Evolutionary conservation across 1,140 invertebrate genomes (phyloP).

Genomic region (Whitmania pigra): DNA sequence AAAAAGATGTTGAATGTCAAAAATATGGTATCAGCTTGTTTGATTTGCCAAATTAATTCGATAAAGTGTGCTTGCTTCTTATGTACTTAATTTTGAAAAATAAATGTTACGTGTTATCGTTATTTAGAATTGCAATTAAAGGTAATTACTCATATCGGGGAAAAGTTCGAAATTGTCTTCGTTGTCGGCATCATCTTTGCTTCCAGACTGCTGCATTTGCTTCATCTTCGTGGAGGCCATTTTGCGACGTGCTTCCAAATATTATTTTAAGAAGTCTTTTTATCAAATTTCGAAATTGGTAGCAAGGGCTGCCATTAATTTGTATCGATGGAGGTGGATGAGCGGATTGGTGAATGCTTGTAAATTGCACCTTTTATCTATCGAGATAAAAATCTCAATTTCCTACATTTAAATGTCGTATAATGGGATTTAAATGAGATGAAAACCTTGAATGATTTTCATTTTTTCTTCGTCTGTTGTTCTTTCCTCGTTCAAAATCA

Average conservation of each 20-base stretch:
- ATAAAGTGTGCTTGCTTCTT: too few relatives aligned
- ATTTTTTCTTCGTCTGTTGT: constrained; percentile 98
- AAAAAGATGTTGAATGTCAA: too few relatives aligned
- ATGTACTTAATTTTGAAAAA: neutral
- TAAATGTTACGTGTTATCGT: neutral
- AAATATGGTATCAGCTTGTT: too few relatives aligned
- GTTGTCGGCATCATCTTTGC: constrained; percentile 85
- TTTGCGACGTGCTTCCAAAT: constrained; percentile 63
- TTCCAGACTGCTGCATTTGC: constrained; percentile 87
- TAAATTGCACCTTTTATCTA: too few relatives aligned
- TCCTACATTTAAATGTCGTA: too few relatives aligned
- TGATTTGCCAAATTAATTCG: too few relatives aligned
- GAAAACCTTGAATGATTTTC: constrained; percentile 92
- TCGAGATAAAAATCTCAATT: too few relatives aligned
- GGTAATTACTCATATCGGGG: constrained; percentile 28
- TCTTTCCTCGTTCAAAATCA: constrained; percentile 95
- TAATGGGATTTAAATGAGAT: neutral
- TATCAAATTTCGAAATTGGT: too few relatives aligned
- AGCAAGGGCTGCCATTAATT: too few relatives aligned
- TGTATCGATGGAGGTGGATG: too few relatives aligned
- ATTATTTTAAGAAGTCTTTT: neutral
- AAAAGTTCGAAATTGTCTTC: constrained; percentile 50
- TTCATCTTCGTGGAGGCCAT: constrained; percentile 92
- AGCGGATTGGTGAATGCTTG: too few relatives aligned
- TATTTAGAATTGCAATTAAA: constrained; percentile 6